phyloP scores from a whole-genome alignment of 1,140 invertebrate genomes.

The Procambarus virginalis region DNA sequence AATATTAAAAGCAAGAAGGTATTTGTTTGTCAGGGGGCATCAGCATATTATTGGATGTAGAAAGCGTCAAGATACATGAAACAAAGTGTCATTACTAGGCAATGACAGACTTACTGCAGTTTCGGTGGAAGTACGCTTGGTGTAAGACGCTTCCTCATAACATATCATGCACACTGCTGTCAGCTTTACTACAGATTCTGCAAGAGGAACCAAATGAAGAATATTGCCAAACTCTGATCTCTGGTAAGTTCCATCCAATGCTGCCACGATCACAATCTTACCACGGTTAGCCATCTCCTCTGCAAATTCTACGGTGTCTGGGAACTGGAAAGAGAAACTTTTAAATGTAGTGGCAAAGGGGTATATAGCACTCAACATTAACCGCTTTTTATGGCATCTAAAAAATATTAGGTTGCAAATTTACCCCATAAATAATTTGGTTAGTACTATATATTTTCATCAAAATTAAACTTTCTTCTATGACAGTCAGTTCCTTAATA shows the following conservation, averaged over 20 bases:
- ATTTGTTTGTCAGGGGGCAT: too few species aligned
- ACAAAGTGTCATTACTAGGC: neutral
- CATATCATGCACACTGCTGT: constrained; percentile 80
- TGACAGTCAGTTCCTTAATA: too few species aligned
- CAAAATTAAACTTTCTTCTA: too few species aligned
- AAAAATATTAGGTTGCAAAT: too few species aligned
- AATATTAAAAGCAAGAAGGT: too few species aligned
- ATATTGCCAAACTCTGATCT: constrained; percentile 79
- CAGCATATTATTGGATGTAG: neutral
- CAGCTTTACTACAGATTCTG: constrained; percentile 80
- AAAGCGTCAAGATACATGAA: neutral
- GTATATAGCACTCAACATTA: too few species aligned
- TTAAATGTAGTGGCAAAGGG: neutral
- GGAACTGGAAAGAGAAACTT: constrained; percentile 75
- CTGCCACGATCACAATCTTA: constrained; percentile 81
- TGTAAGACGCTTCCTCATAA: constrained; percentile 79
- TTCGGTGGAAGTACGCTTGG: constrained; percentile 77
- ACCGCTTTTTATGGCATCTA: too few species aligned
- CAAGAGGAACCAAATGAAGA: constrained; percentile 79
- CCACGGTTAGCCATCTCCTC: constrained; percentile 79
- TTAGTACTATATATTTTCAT: too few species aligned
- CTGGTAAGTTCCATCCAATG: constrained; percentile 78
- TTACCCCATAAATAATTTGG: too few species aligned
- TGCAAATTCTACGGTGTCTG: constrained; percentile 78
- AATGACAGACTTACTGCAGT: constrained; percentile 73